Evolutionary conservation across 2,888 invertebrate species (phyloP).

Genomic region (Drosophila colorata): DNA sequence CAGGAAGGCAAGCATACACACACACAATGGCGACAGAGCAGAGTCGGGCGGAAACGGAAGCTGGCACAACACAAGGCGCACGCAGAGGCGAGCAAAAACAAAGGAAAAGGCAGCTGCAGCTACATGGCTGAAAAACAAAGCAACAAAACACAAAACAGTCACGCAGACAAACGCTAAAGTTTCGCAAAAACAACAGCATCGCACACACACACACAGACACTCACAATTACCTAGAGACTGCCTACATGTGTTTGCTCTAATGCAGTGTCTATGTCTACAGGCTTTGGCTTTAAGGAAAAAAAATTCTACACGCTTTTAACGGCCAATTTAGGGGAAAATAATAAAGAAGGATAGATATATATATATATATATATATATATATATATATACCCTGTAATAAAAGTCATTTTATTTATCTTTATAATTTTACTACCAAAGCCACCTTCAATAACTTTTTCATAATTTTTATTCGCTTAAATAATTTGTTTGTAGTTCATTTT

Average conservation of each 20-base stretch:
- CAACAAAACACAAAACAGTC: slow-evolving; percentile 39
- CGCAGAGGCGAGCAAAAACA: slow-evolving; percentile 59
- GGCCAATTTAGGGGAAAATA: slow-evolving; percentile 3
- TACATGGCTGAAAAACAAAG: slow-evolving; percentile 53
- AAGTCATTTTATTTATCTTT: too few relatives aligned
- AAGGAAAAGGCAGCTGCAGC: slow-evolving; percentile 65
- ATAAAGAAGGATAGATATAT: too few relatives aligned
- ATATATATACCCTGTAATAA: too few relatives aligned
- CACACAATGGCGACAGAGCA: slow-evolving; percentile 6
- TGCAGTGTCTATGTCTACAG: slow-evolving; percentile 36
- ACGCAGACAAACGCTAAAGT: slow-evolving; percentile 43
- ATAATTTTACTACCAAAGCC: too few relatives aligned
- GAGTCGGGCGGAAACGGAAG: slow-evolving; percentile 69
- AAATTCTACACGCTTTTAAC: slow-evolving; percentile 4
- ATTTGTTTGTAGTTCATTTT: too few relatives aligned
- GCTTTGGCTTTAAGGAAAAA: slow-evolving; percentile 18
- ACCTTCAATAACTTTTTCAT: too few relatives aligned
- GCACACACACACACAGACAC: slow-evolving; percentile 9
- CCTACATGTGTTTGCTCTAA: slow-evolving; percentile 36
- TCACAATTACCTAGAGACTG: slow-evolving; percentile 5
- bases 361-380: too few relatives aligned
- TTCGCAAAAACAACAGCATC: slow-evolving; percentile 27
- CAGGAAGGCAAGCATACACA: slow-evolving; percentile 59
- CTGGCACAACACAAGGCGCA: slow-evolving; percentile 55
- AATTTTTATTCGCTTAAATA: too few relatives aligned